Conservation (phyloP, 1,140 invertebrate species). For the Magallana angulata region DNA sequence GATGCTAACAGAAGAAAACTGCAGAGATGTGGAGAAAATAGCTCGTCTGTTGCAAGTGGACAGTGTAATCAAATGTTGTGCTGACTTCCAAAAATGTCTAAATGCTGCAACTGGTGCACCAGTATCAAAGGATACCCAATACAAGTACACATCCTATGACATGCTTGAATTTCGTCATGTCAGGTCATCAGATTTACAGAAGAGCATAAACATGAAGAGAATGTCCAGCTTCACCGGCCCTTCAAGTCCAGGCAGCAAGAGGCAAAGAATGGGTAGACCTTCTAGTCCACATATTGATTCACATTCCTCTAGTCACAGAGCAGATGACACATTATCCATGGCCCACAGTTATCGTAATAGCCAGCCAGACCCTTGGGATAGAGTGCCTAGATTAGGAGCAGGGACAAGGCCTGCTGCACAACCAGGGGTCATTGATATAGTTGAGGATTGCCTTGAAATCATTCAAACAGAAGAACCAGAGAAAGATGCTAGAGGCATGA, state of each 20-base stretch:
- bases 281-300: constrained; percentile 48
- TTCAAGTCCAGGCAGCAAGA: constrained; percentile 54
- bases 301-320: constrained; percentile 49
- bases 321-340: constrained; percentile 57
- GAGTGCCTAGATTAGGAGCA: constrained; percentile 49
- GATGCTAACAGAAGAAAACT: constrained; percentile 59
- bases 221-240: constrained; percentile 49
- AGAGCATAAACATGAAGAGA: constrained; percentile 41
- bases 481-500: constrained; percentile 28
- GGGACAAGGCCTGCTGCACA: constrained; percentile 28
- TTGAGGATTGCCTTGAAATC: constrained; percentile 55
- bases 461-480: constrained; percentile 49
- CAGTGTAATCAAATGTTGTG: constrained; percentile 55
- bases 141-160: constrained; percentile 56
- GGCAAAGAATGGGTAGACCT: constrained; percentile 52
- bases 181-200: constrained; percentile 40
- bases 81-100: constrained; percentile 55
- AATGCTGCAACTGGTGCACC: constrained; percentile 40
- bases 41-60: constrained; percentile 56
- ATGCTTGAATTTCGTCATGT: constrained; percentile 52
- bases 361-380: constrained; percentile 52
- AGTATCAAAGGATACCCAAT: neutral
- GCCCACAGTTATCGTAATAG: constrained; percentile 52
- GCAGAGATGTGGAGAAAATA: constrained; percentile 55
- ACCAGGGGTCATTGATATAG: constrained; percentile 52